These are phyloP conservation scores for Brachionus asplanchnoidis DNA, from an alignment of 1,140 invertebrate genomes.

Conservation along the genomic window DNA sequence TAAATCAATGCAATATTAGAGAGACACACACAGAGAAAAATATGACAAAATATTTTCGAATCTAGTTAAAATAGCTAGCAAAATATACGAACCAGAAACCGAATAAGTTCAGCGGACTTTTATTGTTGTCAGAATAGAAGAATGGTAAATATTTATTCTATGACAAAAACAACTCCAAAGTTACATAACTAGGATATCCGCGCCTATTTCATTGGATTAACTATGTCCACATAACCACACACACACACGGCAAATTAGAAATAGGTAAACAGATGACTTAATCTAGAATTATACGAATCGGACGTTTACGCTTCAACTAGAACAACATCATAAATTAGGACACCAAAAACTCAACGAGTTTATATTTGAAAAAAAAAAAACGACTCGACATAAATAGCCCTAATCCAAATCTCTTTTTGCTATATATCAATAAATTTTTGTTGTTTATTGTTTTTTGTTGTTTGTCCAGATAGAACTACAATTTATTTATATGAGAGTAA, in stretches of 20 bases:
- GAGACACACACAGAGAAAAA: neutral
- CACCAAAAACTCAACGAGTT: neutral
- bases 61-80: neutral
- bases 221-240: neutral
- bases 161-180: neutral
- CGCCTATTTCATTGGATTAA: neutral
- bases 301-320: neutral
- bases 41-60: neutral
- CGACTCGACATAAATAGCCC: neutral
- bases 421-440: neutral
- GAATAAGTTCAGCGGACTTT: neutral
- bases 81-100: constrained; percentile 1
- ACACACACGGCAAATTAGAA: neutral
- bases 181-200: neutral
- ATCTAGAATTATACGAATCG: neutral
- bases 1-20: neutral
- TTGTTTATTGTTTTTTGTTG: neutral
- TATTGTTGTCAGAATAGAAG: neutral
- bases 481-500: neutral
- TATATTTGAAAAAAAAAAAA: neutral
- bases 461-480: neutral
- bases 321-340: neutral
- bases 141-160: neutral
- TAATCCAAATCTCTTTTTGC: constrained; percentile 5
- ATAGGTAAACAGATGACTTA: neutral